Conservation (phyloP, 2,797 vertebrate species). For the Alosa sapidissima region DNA sequence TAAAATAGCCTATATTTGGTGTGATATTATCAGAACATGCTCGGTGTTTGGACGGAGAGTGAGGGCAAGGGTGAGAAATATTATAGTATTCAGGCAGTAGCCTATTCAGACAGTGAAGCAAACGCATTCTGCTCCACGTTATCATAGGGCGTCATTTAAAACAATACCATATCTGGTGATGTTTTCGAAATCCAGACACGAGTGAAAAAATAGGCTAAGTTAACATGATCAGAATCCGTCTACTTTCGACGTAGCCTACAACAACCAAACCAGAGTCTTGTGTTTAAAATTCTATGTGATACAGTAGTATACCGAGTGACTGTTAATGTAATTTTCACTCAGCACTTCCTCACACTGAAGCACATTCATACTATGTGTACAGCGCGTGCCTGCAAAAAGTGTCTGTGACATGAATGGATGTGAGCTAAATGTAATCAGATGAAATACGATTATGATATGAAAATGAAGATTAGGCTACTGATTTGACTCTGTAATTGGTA, state of each 20-base stretch:
- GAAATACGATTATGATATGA: neutral
- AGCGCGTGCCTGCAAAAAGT: neutral
- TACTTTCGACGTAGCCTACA: neutral
- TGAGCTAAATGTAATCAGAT: neutral
- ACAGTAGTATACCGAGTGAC: neutral
- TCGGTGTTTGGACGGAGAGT: too few relatives aligned
- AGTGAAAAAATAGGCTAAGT: neutral
- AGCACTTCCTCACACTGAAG: neutral
- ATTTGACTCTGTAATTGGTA: neutral
- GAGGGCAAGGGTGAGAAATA: neutral
- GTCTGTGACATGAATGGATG: too few relatives aligned
- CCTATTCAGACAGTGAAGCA: neutral
- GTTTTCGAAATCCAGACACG: neutral
- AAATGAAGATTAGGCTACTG: neutral
- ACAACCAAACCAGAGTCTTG: neutral
- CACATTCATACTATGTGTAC: neutral
- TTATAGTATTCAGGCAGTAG: neutral
- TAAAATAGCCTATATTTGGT: too few relatives aligned
- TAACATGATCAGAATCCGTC: neutral
- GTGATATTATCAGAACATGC: too few relatives aligned
- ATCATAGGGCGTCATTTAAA: neutral
- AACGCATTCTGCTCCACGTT: neutral
- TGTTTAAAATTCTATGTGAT: neutral
- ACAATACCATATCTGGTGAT: constrained; percentile 7
- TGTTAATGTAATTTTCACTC: neutral